Evolutionary conservation across 1,140 invertebrate genomes (phyloP).

Genomic region (Stegodyphus mimosarum): DNA sequence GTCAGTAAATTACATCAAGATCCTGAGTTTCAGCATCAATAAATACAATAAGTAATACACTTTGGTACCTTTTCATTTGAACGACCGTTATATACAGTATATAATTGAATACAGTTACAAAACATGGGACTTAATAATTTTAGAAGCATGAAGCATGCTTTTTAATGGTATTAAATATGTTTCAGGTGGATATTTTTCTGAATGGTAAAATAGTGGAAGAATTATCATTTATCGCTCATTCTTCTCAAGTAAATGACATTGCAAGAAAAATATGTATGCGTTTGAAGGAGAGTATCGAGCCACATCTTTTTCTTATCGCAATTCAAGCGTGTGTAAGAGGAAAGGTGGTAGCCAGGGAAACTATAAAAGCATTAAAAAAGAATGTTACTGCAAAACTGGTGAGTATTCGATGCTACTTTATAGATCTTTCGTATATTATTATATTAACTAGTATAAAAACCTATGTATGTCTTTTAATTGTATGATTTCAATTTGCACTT

Average conservation of each 20-base stretch:
- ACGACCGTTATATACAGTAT: too few species aligned
- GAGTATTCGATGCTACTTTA: constrained; percentile 67
- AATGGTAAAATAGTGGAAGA: constrained; percentile 89
- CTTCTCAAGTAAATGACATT: constrained; percentile 74
- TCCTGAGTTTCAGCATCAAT: too few species aligned
- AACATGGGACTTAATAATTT: too few species aligned
- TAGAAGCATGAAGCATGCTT: too few species aligned
- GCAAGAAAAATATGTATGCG: constrained; percentile 80
- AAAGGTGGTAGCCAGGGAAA: constrained; percentile 88
- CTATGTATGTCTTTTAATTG: too few species aligned
- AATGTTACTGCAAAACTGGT: constrained; percentile 94
- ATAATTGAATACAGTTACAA: too few species aligned
- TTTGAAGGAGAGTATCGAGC: constrained; percentile 88
- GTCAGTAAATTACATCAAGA: too few species aligned
- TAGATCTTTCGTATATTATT: too few species aligned
- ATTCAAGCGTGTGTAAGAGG: constrained; percentile 87
- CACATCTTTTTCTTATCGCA: constrained; percentile 85
- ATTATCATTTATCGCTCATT: constrained; percentile 85
- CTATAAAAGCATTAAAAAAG: constrained; percentile 87
- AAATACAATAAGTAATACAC: too few species aligned
- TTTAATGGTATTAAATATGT: constrained; percentile 50
- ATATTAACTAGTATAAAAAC: too few species aligned
- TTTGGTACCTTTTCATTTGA: too few species aligned
- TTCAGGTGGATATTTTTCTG: constrained; percentile 81
- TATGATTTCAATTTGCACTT: too few species aligned